Base-by-base conservation (phyloP, 2,797 vertebrate genomes). In the Xenentodon cancila region DNA sequence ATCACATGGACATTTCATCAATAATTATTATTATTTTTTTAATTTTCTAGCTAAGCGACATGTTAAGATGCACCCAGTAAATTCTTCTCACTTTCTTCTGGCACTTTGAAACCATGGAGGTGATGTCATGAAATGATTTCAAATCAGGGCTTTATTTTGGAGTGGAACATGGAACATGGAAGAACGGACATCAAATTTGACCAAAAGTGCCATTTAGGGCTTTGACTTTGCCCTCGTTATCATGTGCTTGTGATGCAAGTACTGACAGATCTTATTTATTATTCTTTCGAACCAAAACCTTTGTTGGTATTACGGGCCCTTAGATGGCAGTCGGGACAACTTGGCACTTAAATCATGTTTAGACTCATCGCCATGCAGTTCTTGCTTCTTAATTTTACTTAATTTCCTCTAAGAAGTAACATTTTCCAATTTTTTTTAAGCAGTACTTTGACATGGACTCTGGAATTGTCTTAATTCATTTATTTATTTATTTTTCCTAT, bases 251-350 rank as follows among this genome's bases (percentile, higher is more conserved):
- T 65, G 65, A 43, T 66, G 50, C 27, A 57, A 59, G 46, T 71
- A 48, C 64, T 50, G 40, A 75, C 64, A 56, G 60, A 64, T 3
- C 51, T 69, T 80, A 82, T 84, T 88, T 81, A 81, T 85, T 75
- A 63, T 42, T 71, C 30, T 65, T 43, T n/a, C 59, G 43, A 58
- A 51, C 72, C 53, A 73, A 44, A 45, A 37, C 61, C 64, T 79
- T 65, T 71, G 58, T 72, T 77, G 52, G 42, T 37, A 46, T 53
- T 53, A 17, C 40, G 6, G 47, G 30, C 37, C 57, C 7, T 46
- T 13, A 54, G 49, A 16, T 25, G 18, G 7, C 42, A 43, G 65
- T 56, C 37, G n/a, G 49, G 37, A 48, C 68, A 71, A 54, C 20
- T 7, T 53, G 27, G 51, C 64, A 64, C 71, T 71, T 64, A 47